These are phyloP conservation scores for Cephus spinipes DNA, from an alignment of 2,888 invertebrate species.

Conservation along the genomic window DNA sequence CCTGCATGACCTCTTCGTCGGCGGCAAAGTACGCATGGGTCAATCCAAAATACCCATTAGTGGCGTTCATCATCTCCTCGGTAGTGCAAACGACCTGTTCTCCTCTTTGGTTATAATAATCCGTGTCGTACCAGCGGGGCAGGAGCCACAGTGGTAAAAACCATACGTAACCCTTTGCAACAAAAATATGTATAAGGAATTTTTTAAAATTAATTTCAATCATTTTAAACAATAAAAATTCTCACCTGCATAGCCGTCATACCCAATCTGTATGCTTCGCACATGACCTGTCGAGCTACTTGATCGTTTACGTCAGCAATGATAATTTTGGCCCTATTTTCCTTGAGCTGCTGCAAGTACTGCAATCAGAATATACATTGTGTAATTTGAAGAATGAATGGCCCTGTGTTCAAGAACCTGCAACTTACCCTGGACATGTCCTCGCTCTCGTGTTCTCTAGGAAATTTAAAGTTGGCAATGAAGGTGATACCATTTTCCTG, in stretches of 20 bases:
- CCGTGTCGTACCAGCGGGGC: constrained; percentile 74
- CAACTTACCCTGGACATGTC: constrained; percentile 72
- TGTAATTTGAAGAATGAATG: neutral
- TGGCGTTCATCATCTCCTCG: constrained; percentile 74
- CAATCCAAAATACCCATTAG: constrained; percentile 80
- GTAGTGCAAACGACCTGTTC: constrained; percentile 73
- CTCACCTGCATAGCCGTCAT: constrained; percentile 72
- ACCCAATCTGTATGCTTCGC: constrained; percentile 79
- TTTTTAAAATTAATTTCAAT: neutral
- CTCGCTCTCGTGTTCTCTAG: constrained; percentile 69
- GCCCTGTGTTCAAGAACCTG: neutral
- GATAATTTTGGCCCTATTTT: constrained; percentile 78
- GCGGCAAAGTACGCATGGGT: constrained; percentile 77
- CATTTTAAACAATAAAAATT: neutral
- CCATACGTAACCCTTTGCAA: constrained; percentile 83
- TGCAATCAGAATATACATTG: constrained; percentile 54
- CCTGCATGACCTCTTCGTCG: constrained; percentile 73
- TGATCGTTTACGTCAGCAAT: constrained; percentile 84
- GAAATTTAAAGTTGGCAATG: constrained; percentile 78
- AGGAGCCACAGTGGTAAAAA: constrained; percentile 83
- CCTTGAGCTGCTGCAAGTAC: constrained; percentile 76
- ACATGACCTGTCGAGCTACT: constrained; percentile 81
- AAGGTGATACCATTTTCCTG: constrained; percentile 74
- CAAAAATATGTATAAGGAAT: constrained; percentile 9
- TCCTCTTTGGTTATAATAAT: constrained; percentile 65